phyloP scores from a whole-genome alignment of 2,888 invertebrate genomes.

The Schrankia costaestrigalis region DNA sequence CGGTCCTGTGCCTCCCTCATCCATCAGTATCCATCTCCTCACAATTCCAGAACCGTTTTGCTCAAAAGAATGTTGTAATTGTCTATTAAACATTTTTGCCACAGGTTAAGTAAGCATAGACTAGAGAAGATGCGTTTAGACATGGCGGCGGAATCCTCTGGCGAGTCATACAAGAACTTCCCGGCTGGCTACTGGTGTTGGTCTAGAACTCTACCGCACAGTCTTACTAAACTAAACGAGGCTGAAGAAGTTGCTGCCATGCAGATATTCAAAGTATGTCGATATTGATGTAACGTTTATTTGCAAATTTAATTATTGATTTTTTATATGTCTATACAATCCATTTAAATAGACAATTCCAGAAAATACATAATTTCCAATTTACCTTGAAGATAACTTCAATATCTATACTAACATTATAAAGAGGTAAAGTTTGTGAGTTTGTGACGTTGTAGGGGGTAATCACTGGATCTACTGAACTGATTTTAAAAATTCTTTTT shows the following conservation, averaged over 20 bases:
- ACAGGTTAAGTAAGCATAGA: constrained; percentile 88
- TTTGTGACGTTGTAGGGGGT: too few relatives aligned
- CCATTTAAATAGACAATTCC: too few relatives aligned
- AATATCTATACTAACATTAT: too few relatives aligned
- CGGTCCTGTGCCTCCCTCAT: too few relatives aligned
- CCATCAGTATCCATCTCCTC: background rate
- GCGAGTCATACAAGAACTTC: constrained; percentile 93
- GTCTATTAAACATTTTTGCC: background rate
- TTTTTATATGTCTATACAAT: too few relatives aligned
- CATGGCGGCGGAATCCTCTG: constrained; percentile 82
- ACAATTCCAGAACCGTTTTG: background rate
- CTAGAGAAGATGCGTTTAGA: constrained; percentile 84
- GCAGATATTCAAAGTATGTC: constrained; percentile 89
- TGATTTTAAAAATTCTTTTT: too few relatives aligned
- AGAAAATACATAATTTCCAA: too few relatives aligned
- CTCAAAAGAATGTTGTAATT: background rate
- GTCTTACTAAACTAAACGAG: constrained; percentile 91
- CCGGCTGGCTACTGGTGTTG: constrained; percentile 94
- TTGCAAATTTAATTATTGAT: too few relatives aligned
- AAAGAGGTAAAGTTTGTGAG: too few relatives aligned
- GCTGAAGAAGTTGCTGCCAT: constrained; percentile 92
- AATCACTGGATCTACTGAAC: too few relatives aligned
- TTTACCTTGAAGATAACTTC: too few relatives aligned
- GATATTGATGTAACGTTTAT: too few relatives aligned
- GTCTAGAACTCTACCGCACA: constrained; percentile 90